Conservation (phyloP, 2,113 vertebrate genomes). For the Gambusia affinis region DNA sequence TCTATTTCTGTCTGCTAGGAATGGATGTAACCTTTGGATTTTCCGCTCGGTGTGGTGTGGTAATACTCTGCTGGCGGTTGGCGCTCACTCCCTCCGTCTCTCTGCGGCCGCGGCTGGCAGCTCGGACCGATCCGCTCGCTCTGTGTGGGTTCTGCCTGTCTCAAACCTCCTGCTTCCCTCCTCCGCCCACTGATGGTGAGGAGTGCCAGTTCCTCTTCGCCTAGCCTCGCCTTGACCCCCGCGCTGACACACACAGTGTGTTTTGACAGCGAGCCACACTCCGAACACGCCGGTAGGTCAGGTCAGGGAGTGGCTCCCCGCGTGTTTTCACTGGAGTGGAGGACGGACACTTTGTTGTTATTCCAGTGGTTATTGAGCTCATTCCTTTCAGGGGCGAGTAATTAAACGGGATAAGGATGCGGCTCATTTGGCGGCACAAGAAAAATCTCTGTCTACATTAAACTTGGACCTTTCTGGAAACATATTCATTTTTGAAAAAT, state of each 20-base stretch:
- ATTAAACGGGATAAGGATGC: conserved; percentile 8
- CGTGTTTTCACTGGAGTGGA: conserved; percentile 34
- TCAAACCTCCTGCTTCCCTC: conserved; percentile 47
- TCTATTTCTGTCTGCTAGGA: conserved; percentile 26
- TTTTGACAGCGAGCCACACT: conserved; percentile 58
- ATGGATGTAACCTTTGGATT: conserved; percentile 44
- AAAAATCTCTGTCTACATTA: background rate
- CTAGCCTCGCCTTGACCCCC: conserved; percentile 52
- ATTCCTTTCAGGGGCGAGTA: conserved; percentile 17
- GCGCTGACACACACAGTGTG: conserved; percentile 31
- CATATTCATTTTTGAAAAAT: background rate
- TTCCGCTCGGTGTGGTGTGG: conserved; percentile 33
- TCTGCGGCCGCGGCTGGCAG: conserved; percentile 45
- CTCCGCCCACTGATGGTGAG: conserved; percentile 36
- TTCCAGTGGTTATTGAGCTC: conserved; percentile 2
- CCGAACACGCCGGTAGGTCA: conserved; percentile 48
- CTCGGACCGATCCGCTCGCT: conserved; percentile 34
- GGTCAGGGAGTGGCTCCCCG: conserved; percentile 38
- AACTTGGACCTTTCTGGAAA: background rate
- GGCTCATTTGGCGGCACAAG: background rate
- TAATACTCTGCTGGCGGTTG: conserved; percentile 28
- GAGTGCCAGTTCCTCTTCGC: conserved; percentile 65
- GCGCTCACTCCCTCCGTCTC: conserved; percentile 20
- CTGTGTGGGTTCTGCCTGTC: conserved; percentile 61
- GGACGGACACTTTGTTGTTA: conserved; percentile 31